A percentile compares a stretch with the other conserved stretches of the same genome.
These are phyloP conservation scores for Oreotrochilus melanogaster DNA, from an alignment of 2,113 vertebrate genomes.

Conservation along the genomic window DNA sequence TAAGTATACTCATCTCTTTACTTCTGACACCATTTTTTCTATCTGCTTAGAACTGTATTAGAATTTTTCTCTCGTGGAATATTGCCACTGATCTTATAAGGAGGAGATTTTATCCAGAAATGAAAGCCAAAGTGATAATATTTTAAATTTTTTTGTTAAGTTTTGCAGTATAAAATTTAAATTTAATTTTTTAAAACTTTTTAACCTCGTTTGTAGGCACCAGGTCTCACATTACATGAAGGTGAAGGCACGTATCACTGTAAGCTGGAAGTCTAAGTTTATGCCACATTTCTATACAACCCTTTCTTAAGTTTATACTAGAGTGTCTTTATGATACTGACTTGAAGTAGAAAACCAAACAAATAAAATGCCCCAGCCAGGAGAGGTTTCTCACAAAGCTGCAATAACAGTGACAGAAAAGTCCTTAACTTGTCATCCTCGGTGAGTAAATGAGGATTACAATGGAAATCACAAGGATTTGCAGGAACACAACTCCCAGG, in stretches of 20 bases:
- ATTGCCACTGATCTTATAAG: background rate
- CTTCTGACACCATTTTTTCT: background rate
- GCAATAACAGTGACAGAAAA: background rate
- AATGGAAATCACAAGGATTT: rapidly evolving
- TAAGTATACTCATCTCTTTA: background rate
- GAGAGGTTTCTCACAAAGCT: background rate
- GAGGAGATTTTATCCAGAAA: background rate
- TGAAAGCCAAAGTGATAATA: background rate
- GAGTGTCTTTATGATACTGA: background rate
- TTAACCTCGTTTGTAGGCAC: background rate
- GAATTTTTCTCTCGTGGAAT: background rate
- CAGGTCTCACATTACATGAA: background rate
- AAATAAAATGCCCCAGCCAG: background rate
- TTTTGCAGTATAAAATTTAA: background rate
- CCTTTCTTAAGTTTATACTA: background rate
- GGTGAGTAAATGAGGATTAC: background rate
- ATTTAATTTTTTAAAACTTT: background rate
- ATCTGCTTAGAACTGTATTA: background rate
- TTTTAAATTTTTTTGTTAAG: background rate
- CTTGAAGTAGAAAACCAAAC: background rate
- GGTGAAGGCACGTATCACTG: background rate
- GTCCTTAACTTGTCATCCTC: conserved; percentile 10
- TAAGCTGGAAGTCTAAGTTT: background rate
- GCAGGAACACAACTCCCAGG: background rate
- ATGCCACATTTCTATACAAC: background rate